These are phyloP conservation scores for Eumeta japonica DNA, from an alignment of 1,140 invertebrate genomes.

Conservation along the genomic window DNA sequence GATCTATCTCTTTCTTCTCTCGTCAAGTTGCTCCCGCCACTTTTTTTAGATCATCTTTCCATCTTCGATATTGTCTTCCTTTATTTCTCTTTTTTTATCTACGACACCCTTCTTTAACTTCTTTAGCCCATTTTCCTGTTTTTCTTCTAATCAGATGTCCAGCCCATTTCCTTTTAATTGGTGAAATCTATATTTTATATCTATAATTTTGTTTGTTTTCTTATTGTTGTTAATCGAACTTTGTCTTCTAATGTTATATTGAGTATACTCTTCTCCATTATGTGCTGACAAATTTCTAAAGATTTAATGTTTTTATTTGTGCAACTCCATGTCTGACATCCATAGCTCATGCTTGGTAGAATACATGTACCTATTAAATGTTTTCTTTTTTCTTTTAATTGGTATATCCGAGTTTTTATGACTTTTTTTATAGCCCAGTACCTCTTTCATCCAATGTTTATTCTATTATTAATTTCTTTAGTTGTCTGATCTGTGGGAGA, in stretches of 20 bases:
- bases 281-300: constrained; percentile 9
- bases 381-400: constrained; percentile 10
- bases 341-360: too few relatives aligned
- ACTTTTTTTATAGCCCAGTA: constrained; percentile 11
- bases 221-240: constrained; percentile 11
- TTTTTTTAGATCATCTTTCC: too few relatives aligned
- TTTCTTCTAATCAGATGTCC: too few relatives aligned
- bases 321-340: constrained; percentile 1
- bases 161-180: too few relatives aligned
- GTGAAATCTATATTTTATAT: constrained; percentile 7
- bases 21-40: too few relatives aligned
- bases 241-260: constrained; percentile 9
- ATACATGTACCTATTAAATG: too few relatives aligned
- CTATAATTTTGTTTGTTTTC: constrained; percentile 9
- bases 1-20: too few relatives aligned
- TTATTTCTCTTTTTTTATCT: too few relatives aligned
- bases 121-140: too few relatives aligned
- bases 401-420: constrained; percentile 10
- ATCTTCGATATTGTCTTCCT: too few relatives aligned
- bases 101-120: too few relatives aligned
- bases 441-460: constrained; percentile 10
- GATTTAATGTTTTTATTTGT: background rate
- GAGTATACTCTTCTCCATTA: constrained; percentile 12
- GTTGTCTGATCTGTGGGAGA: constrained; percentile 10
- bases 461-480: constrained; percentile 15